Conservation (phyloP, 2,888 invertebrate species). For the Ectemnius lituratus region DNA sequence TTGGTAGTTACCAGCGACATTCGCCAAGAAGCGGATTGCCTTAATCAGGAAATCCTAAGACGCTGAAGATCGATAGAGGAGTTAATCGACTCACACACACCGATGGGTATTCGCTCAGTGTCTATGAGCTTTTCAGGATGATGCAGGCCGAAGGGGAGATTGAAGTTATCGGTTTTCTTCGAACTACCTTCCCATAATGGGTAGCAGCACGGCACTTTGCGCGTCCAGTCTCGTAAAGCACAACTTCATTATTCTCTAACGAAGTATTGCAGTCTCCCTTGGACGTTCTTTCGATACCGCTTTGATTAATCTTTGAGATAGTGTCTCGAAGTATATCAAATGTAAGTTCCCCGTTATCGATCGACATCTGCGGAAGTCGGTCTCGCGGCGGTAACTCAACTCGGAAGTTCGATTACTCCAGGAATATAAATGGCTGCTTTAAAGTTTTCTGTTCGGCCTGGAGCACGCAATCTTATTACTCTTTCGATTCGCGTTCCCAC, state of each 20-base stretch:
- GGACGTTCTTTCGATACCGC: too few relatives aligned
- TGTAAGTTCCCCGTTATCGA: background rate
- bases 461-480: too few relatives aligned
- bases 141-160: background rate
- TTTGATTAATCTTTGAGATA: too few relatives aligned
- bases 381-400: conserved; percentile 11
- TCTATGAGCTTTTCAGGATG: background rate
- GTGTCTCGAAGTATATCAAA: too few relatives aligned
- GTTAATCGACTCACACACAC: conserved; percentile 1
- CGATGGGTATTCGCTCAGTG: background rate
- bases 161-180: conserved; percentile 4
- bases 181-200: background rate
- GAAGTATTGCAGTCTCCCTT: background rate
- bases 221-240: background rate
- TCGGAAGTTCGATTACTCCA: conserved; percentile 8
- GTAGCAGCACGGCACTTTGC: background rate
- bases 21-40: background rate
- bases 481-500: too few relatives aligned
- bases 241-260: background rate
- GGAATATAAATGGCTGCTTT: conserved; percentile 19
- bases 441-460: background rate
- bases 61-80: background rate
- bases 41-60: background rate
- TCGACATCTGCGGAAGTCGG: conserved; percentile 20
- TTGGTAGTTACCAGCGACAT: too few relatives aligned